Conservation (phyloP, 2,888 invertebrate species). For the Disparrhopalites patrizii region DNA sequence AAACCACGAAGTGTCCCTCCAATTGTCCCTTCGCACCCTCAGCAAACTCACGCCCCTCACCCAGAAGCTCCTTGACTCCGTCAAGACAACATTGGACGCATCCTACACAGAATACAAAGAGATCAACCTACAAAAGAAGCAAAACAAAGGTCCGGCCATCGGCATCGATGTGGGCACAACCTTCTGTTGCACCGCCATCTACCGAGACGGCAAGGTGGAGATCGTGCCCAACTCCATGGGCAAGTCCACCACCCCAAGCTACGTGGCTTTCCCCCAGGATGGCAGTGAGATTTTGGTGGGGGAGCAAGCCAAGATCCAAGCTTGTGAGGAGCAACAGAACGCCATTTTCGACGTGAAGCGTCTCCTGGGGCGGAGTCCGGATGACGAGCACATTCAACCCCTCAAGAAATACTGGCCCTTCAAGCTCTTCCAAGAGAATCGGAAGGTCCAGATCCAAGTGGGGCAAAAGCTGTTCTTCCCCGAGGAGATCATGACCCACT, state of each 20-base stretch:
- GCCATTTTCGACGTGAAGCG: conserved; percentile 71
- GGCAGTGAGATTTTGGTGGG: background rate
- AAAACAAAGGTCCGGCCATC: background rate
- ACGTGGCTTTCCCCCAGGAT: background rate
- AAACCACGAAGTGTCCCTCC: background rate
- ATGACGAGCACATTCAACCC: conserved; percentile 80
- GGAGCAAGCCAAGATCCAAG: background rate
- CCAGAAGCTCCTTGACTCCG: background rate
- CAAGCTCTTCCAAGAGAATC: conserved; percentile 69
- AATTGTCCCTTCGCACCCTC: background rate
- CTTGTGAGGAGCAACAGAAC: background rate
- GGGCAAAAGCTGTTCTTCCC: conserved; percentile 58
- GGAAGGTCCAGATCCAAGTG: conserved; percentile 24
- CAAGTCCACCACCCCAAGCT: background rate
- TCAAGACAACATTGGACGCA: background rate
- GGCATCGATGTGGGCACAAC: conserved; percentile 6
- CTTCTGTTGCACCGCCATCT: background rate
- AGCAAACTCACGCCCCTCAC: background rate
- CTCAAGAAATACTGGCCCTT: conserved; percentile 96
- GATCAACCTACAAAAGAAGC: background rate
- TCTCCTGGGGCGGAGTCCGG: conserved; percentile 84
- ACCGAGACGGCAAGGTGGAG: background rate
- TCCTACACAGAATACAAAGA: background rate
- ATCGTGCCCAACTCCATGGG: background rate
- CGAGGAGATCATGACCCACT: conserved; percentile 62